Evolutionary conservation across 2,113 vertebrate species (phyloP).

Genomic region (Myotis davidii): DNA sequence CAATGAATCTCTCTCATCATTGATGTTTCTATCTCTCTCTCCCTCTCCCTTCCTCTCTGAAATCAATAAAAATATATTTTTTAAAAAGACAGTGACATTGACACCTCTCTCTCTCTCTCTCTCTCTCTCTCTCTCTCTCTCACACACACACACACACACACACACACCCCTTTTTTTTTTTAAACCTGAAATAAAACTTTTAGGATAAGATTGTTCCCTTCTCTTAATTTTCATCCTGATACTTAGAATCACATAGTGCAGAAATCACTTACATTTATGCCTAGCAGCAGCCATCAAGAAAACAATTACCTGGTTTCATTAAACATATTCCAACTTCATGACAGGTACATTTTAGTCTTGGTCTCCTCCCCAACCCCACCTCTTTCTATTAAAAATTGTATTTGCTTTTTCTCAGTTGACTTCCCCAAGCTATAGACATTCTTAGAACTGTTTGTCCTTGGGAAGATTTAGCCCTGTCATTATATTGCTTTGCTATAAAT

Average conservation of each 20-base stretch:
- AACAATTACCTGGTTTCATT: background rate
- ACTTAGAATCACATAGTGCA: background rate
- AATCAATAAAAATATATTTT: too few relatives aligned
- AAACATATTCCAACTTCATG: background rate
- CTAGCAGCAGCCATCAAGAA: background rate
- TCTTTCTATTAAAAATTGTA: conserved; percentile 30
- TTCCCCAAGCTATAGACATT: conserved; percentile 30
- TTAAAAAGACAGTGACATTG: background rate
- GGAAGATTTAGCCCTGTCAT: conserved; percentile 66
- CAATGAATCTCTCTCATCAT: too few relatives aligned
- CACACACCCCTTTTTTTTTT: too few relatives aligned
- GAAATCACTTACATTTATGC: background rate
- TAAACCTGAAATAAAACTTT: conserved; percentile 44
- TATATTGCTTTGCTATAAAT: conserved; percentile 69
- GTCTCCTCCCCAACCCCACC: background rate
- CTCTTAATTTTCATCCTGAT: background rate
- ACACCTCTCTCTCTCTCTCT: background rate
- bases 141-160: too few relatives aligned
- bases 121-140: background rate
- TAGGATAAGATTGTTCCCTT: background rate
- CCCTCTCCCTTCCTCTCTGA: too few relatives aligned
- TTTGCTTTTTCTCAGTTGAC: conserved; percentile 47
- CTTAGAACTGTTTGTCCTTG: conserved; percentile 69
- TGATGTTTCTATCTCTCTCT: too few relatives aligned
- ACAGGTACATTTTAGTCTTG: conserved; percentile 9